Evolutionary conservation across 1,140 invertebrate species (phyloP), one percentile per base, ranked within the genome.

Genomic region (Drosophila biarmipes): DNA sequence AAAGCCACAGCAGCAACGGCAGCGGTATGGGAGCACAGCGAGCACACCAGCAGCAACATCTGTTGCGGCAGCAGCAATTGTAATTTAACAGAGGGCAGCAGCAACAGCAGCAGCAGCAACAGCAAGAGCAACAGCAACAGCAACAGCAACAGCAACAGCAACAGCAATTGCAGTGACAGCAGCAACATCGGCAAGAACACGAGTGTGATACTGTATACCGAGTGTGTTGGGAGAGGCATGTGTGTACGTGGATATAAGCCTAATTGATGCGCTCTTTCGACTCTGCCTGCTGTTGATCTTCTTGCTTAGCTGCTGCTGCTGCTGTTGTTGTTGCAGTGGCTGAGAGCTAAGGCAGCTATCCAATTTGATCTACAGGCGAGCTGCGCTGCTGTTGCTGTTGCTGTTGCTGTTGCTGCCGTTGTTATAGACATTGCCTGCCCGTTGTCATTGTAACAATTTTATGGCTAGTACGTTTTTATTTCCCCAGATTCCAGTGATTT

Each of bases 401-500:
- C n/a, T n/a, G n/a, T n/a, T n/a, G 51, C 34, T 62, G 63, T 48
- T 56, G 34, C 54, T 37, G 57, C 54, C 62, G 43, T 74, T 81
- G 49, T 73, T 61, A 48, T 68, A 56, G 56, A 49, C 80, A 59
- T 63, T 81, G 61, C 61, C 59, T 46, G 55, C 45, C 52, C 42
- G 73, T 37, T 68, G 78, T 76, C 72, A 80, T 85, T 85, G 80
- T 80, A 77, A 85, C 76, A 73, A 80, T 85, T 85, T 85, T 76
- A 85, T 85, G 72, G 72, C 62, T 73, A 73, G 76, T 76, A 77
- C 80, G 76, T 85, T 85, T 80, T 80, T 68, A 73, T 77, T 72
- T 68, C 35, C 53, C 76, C 55, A 53, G 61, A 59, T 82, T 75
- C 52, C 51, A 49, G 52, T 73, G 71, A 67, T 58, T 81, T 81